phyloP scores from a whole-genome alignment of 2,888 invertebrate genomes.

The Cenopis cana region DNA sequence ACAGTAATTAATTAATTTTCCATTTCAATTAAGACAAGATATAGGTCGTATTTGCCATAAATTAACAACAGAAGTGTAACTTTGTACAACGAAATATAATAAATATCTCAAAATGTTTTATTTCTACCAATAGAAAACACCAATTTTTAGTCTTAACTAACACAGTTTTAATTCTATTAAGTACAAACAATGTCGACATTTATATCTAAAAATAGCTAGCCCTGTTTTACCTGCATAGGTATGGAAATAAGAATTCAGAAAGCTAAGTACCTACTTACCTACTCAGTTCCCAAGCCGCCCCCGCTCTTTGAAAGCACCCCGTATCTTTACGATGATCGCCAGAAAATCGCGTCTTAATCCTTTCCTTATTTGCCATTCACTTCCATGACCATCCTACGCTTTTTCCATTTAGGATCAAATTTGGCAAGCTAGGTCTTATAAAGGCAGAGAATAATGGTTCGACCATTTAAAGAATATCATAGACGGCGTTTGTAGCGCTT shows the following conservation, averaged over 20 bases:
- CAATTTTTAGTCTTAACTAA: too few species aligned
- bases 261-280: too few species aligned
- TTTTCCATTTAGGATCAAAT: not conserved
- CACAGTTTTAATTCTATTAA: too few species aligned
- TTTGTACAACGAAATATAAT: too few species aligned
- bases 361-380: conserved; percentile 12
- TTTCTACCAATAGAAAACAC: too few species aligned
- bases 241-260: conserved; percentile 2
- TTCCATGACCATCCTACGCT: not conserved
- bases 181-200: too few species aligned
- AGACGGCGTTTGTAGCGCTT: not conserved
- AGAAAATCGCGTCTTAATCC: conserved; percentile 10
- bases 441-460: not conserved
- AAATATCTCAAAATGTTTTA: too few species aligned
- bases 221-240: not conserved
- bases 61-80: too few species aligned
- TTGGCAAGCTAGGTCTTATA: not conserved
- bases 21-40: too few species aligned
- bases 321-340: conserved; percentile 16
- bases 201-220: not conserved
- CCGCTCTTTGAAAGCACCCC: conserved; percentile 3
- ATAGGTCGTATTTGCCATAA: too few species aligned
- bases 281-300: not conserved
- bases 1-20: too few species aligned
- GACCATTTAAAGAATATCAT: not conserved